Base-by-base conservation (phyloP, 1,140 invertebrate species). In the Halyomorpha halys region DNA sequence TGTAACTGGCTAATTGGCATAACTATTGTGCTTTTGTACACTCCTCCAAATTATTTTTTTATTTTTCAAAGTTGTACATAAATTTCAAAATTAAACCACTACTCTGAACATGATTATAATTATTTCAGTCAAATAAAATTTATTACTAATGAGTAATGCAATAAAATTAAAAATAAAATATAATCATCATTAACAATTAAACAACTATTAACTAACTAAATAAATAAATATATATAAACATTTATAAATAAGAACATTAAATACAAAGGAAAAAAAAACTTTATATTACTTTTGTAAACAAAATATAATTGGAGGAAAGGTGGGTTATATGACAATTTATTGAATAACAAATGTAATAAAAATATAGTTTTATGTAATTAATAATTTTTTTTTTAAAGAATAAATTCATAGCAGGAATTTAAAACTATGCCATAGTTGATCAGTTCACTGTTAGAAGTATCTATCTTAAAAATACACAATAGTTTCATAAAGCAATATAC, bases 131-230 rank as follows among this genome's bases (percentile, higher is more conserved):
- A 56, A 56, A 21, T 56, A 56, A 56, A 56, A 19, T 25, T 25
- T 15, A 56, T 56, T 23, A 56, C 19, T 56, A 23, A 56, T 56
- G 18, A 56, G 23, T 23, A 56, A 56, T 23, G 15, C 14, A 25
- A 56, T 23, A 21, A 21, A 56, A 56, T 56, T 23, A 23, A 56
- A 56, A 56, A 56, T 56, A 56, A 56, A 49, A 49, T 49, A 56
- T 56, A 56, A 56, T 21, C 53, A 23, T 2, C 23, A 23, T 21
- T 56, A 56, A 56, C 53, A 56, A 56, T 49, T 16, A 56, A 23
- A 56, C 53, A 56, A 25, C 23, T 56, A 56, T 23, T 5, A 39
- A 39, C 34, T 39, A 39, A 23, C 53, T 56, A 56, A 56, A 56
- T 56, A 56, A 56, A 56, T 56, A 23, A 56, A 23, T 56, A 23